Evolutionary conservation across 2,113 vertebrate species (phyloP), one percentile per base, ranked within the genome.

Genomic region (Halichoeres trimaculatus): DNA sequence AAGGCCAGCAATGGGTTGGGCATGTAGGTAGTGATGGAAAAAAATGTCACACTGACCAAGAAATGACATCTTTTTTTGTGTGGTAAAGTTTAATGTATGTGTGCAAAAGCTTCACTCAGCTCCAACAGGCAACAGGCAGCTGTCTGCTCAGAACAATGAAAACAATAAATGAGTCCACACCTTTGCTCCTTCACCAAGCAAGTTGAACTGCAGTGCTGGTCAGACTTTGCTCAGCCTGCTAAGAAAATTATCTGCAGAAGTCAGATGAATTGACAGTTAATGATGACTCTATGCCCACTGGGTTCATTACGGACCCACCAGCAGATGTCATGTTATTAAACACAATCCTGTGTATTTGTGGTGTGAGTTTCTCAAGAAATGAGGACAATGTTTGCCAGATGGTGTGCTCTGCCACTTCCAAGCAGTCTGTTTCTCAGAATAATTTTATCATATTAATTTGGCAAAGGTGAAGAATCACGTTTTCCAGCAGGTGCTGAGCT

Each of bases 361-460:
- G 71, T 17, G 50, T 20, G 1, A 2, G 1, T 52, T 78, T 41
- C 48, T 19, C 61, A 36, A 60, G 73, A 59, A 80, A 51, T 5
- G 45, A 62, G 56, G 35, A 20, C 68, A 26, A 10, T 36, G 26
- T 55, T 20, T 74, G 64, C 70, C 50, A 74, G 54, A 74, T 74
- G 60, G 57, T 11, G 56, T 16, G 43, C 24, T 55, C 22, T 43
- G 45, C 54, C 68, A 34, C 64, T 34, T 68, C 51, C 41, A 34
- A n/a, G 45, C 69, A 26, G 52, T 68, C 57, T 70, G 61, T 58
- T 59, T 69, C 69, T 65, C 20, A 45, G 56, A 62, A 56, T 43
- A 52, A 52, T 50, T 47, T 71, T 58, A 40, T n/a, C 52, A 47
- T 54, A 67, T 72, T 68, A 35, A 56, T 67, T 73, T 53, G 8